Conservation (phyloP, 2,113 vertebrate species). For the Etia nguti region DNA sequence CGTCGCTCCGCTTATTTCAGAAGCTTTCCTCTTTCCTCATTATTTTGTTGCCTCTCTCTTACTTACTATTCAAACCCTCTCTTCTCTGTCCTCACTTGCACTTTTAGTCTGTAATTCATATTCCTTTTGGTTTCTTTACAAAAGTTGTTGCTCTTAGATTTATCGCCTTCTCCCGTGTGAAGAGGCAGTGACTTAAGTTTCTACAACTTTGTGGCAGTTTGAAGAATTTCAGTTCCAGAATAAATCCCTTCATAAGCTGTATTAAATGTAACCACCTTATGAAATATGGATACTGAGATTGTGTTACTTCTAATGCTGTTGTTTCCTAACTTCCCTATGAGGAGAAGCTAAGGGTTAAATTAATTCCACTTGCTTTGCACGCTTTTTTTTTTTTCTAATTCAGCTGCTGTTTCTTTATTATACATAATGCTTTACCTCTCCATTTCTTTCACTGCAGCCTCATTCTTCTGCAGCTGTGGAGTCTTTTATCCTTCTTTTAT, state of each 20-base stretch:
- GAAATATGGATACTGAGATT: neutral
- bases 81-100: neutral
- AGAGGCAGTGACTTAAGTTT: neutral
- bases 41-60: neutral
- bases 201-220: neutral
- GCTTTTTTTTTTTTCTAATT: neutral
- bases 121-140: neutral
- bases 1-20: neutral
- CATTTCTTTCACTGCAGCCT: neutral
- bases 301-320: neutral
- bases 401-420: neutral
- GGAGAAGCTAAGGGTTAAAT: neutral
- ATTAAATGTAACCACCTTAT: neutral
- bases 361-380: neutral
- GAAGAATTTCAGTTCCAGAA: neutral
- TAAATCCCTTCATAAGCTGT: neutral
- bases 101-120: neutral
- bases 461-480: neutral
- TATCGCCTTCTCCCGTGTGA: neutral
- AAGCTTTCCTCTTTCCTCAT: neutral
- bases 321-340: neutral
- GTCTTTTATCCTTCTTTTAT: neutral
- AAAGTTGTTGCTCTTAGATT: neutral
- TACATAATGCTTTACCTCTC: neutral
- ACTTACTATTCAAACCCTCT: neutral